These are phyloP conservation scores for Oikopleura dioica DNA, from an alignment of 23 tunicate genomes.

Conservation along the genomic window DNA sequence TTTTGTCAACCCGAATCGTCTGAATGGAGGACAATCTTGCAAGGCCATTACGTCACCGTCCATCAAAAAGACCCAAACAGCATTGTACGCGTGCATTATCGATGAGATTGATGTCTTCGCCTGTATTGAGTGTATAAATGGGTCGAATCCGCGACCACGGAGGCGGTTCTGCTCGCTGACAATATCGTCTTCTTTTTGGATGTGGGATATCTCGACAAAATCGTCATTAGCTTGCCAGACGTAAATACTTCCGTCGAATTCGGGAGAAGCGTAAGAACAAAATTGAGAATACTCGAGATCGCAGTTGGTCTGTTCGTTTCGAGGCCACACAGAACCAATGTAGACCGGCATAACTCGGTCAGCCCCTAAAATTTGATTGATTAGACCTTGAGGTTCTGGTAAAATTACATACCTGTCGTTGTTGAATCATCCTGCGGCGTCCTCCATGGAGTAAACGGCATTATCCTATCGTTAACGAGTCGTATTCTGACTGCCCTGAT, in stretches of 20 bases:
- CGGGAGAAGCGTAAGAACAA: conserved; percentile 3
- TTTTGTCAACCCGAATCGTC: neutral
- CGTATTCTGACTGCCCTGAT: no score
- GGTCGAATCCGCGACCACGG: neutral
- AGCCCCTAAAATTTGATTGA: no score
- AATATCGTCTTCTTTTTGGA: neutral
- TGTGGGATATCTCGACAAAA: neutral
- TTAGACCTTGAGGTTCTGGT: no score
- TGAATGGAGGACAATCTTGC: conserved; percentile 1
- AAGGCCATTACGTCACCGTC: conserved; percentile 5
- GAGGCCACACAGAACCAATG: neutral
- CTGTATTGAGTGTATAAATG: neutral
- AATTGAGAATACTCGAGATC: neutral
- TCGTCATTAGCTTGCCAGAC: neutral
- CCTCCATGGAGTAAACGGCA: neutral
- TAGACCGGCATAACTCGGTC: neutral
- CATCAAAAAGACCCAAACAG: neutral
- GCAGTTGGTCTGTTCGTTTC: neutral
- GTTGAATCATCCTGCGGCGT: neutral
- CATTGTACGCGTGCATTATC: neutral
- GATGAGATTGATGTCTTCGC: neutral
- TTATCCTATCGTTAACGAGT: neutral
- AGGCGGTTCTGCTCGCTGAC: neutral
- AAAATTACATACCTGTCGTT: no score
- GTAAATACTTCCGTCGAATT: neutral